phyloP scores from a whole-genome alignment of 2,888 invertebrate species.

The Polymixis lichenea region DNA sequence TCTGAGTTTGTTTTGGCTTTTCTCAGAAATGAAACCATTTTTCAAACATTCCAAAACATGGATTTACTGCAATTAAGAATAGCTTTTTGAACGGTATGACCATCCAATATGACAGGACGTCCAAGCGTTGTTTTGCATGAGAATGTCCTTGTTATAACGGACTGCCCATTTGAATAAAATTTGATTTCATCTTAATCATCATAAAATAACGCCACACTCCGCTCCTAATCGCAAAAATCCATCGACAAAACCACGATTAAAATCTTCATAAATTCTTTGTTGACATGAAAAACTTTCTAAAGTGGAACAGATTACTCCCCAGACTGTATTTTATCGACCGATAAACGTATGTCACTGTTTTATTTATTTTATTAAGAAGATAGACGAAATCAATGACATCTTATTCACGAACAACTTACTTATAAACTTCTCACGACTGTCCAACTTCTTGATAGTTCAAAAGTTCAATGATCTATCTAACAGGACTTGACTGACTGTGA shows the following conservation, averaged over 20 bases:
- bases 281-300: conserved; percentile 15
- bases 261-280: conserved; percentile 11
- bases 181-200: conserved; percentile 53
- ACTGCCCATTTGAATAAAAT: conserved; percentile 28
- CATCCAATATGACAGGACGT: conserved; percentile 1
- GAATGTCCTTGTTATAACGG: neutral
- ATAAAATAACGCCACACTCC: conserved; percentile 53
- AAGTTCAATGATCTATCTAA: neutral
- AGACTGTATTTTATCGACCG: conserved; percentile 4
- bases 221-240: conserved; percentile 6
- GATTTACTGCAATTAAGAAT: neutral
- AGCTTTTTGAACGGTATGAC: neutral
- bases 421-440: neutral
- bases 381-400: neutral
- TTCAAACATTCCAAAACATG: neutral
- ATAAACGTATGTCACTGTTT: neutral
- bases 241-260: conserved; percentile 34
- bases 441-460: neutral
- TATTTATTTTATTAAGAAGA: neutral
- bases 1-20: too few relatives aligned
- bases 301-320: neutral
- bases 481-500: neutral
- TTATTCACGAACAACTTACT: neutral
- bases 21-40: too few relatives aligned
- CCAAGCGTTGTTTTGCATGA: neutral